Percentiles rank a stretch among this genome's conserved stretches.
phyloP scores from a whole-genome alignment of 2,888 invertebrate species.

The Drosophila anomalata region DNA sequence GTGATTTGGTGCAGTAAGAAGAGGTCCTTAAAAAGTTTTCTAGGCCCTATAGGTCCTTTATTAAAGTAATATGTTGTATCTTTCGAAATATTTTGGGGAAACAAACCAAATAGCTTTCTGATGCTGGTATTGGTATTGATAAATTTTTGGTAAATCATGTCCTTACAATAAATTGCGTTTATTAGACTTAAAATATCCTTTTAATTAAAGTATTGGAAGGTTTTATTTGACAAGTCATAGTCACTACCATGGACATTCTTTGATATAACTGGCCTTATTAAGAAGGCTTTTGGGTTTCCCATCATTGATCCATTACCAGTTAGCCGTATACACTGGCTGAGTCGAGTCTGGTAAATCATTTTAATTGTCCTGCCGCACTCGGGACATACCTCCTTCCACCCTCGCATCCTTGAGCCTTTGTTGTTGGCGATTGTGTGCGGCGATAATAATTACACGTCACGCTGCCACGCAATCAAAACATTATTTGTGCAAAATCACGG shows the following conservation, averaged over 20 bases:
- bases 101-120: no score
- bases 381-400: background rate
- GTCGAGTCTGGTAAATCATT: conserved; percentile 62
- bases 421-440: conserved; percentile 67
- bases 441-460: conserved; percentile 82
- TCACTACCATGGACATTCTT: background rate
- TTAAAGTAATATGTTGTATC: background rate
- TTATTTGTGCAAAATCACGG: conserved; percentile 82
- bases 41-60: background rate
- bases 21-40: conserved; percentile 67
- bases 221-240: background rate
- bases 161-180: background rate
- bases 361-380: conserved; percentile 68
- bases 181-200: background rate
- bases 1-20: conserved; percentile 46
- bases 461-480: conserved; percentile 82
- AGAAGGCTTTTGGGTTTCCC: background rate
- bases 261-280: background rate
- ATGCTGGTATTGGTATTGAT: no score
- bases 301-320: conserved; percentile 2
- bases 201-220: background rate
- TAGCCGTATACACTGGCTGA: conserved; percentile 34
- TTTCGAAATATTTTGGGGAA: background rate
- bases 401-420: conserved; percentile 38
- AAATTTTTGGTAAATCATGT: background rate